Evolutionary conservation across 2,797 vertebrate species (phyloP).

Genomic region (Oryzias sinensis): DNA sequence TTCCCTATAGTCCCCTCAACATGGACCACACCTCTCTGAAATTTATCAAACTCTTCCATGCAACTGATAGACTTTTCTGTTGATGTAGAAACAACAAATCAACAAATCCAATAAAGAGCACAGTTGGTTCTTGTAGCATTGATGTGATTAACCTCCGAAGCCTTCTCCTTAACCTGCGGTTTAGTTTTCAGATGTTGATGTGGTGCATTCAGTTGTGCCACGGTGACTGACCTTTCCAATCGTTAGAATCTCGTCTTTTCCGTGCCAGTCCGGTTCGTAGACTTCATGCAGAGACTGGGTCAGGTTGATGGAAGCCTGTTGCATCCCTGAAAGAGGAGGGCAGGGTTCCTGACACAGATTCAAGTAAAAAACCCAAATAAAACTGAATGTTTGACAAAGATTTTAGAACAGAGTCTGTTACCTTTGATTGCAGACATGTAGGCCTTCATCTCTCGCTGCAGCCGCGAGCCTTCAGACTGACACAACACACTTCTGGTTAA

Average conservation of each 20-base stretch:
- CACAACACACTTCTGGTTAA: slow-evolving; percentile 36
- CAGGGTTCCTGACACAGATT: neutral
- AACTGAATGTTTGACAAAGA: no score
- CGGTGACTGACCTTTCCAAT: slow-evolving; percentile 88
- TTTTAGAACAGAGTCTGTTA: slow-evolving; percentile 36
- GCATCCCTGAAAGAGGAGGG: slow-evolving; percentile 83
- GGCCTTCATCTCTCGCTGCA: slow-evolving; percentile 92
- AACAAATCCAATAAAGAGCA: no score
- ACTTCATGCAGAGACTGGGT: slow-evolving; percentile 96
- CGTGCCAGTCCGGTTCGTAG: slow-evolving; percentile 96
- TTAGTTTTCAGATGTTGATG: neutral
- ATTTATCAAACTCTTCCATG: no score
- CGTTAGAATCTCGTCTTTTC: slow-evolving; percentile 91
- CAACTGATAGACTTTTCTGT: no score
- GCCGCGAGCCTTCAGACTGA: slow-evolving; percentile 90
- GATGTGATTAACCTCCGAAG: no score
- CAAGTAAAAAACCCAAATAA: no score
- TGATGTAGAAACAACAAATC: no score
- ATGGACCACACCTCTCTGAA: no score
- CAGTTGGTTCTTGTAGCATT: no score
- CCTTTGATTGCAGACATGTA: slow-evolving; percentile 98
- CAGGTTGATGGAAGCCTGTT: slow-evolving; percentile 96
- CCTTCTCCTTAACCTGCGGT: neutral
- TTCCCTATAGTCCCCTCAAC: no score
- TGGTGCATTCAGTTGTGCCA: neutral